Evolutionary conservation across 2,797 vertebrate genomes (phyloP).

Genomic region (Sus cebifrons): DNA sequence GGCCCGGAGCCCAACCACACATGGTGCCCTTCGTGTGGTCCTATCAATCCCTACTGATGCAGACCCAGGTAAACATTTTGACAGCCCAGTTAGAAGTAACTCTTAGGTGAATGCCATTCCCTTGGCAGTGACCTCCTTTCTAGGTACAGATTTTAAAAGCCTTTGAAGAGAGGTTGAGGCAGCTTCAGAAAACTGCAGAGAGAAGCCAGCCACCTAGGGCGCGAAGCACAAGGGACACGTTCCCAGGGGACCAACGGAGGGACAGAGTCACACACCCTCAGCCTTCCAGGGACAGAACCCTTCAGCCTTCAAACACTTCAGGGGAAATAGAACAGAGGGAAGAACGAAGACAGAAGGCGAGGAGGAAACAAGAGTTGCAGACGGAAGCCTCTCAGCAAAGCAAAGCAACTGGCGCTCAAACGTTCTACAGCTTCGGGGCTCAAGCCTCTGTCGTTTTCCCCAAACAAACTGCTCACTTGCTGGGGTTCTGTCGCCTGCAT

Average conservation of each 20-base stretch:
- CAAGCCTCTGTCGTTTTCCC: neutral
- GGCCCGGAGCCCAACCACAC: neutral
- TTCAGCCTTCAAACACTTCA: neutral
- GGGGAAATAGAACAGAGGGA: neutral
- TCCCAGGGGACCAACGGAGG: neutral
- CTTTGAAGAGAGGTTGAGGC: neutral
- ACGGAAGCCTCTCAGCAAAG: neutral
- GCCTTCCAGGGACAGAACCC: neutral
- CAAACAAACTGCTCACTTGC: neutral
- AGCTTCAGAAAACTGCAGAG: neutral
- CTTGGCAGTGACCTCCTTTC: conserved; percentile 42
- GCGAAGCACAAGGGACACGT: neutral
- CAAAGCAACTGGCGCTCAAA: neutral
- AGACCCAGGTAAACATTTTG: neutral
- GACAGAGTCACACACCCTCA: neutral
- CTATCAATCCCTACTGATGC: neutral
- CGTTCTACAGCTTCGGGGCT: neutral
- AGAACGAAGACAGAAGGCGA: neutral
- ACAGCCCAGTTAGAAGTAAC: conserved; percentile 23
- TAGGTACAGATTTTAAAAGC: neutral
- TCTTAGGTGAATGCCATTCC: neutral
- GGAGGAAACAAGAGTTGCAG: neutral
- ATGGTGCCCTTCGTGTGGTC: neutral
- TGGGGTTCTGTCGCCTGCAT: neutral
- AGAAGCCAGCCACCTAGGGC: neutral